phyloP scores from a whole-genome alignment of 1,140 invertebrate genomes.

The Papilio helenus region DNA sequence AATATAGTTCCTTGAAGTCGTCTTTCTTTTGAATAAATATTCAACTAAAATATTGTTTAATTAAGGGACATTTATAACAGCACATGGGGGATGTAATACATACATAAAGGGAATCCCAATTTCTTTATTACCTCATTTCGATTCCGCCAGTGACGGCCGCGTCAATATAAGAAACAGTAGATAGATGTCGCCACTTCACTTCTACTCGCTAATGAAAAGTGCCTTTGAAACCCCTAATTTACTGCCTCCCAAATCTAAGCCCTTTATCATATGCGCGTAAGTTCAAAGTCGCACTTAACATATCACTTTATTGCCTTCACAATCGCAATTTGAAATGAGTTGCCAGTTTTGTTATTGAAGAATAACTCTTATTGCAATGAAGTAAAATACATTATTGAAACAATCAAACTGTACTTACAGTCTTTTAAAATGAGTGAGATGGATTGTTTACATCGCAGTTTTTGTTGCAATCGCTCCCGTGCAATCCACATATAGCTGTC shows the following conservation, averaged over 20 bases:
- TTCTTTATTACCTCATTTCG: constrained; percentile 73
- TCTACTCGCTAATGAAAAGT: constrained; percentile 60
- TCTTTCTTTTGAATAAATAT: not conserved
- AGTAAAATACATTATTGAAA: constrained; percentile 46
- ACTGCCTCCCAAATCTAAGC: constrained; percentile 44
- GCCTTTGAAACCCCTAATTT: constrained; percentile 39
- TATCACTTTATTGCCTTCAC: constrained; percentile 26
- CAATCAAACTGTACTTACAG: constrained; percentile 39
- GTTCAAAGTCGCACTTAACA: constrained; percentile 42
- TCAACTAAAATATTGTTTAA: constrained; percentile 58
- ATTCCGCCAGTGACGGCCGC: constrained; percentile 60
- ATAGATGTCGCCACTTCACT: constrained; percentile 69
- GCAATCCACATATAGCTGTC: constrained; percentile 47
- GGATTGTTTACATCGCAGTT: constrained; percentile 62
- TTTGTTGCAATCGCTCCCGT: constrained; percentile 47
- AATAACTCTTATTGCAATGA: constrained; percentile 26
- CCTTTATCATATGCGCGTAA: constrained; percentile 39
- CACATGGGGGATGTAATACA: constrained; percentile 51
- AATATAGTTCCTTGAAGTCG: not conserved
- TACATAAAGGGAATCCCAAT: constrained; percentile 65
- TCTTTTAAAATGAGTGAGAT: constrained; percentile 43
- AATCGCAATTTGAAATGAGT: constrained; percentile 23
- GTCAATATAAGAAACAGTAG: constrained; percentile 71
- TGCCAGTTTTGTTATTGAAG: not conserved
- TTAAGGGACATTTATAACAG: constrained; percentile 61